These are phyloP conservation scores for Pachliopta kotzebuea DNA, from an alignment of 2,888 invertebrate species.

Conservation along the genomic window DNA sequence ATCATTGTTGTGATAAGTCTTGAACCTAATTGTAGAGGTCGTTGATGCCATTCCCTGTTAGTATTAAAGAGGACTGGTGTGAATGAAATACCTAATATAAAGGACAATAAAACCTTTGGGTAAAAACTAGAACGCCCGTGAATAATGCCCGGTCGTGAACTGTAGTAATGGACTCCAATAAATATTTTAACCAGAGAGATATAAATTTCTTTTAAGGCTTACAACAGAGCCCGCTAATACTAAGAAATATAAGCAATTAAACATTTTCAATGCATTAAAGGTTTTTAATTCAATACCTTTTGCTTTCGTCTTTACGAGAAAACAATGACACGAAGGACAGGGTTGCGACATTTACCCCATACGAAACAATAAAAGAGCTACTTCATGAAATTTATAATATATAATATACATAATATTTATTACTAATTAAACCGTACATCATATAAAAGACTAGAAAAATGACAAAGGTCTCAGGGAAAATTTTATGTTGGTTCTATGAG, in stretches of 20 bases:
- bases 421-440: no score
- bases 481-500: no score
- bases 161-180: slow-evolving; percentile 80
- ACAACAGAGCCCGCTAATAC: neutral
- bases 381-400: no score
- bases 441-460: no score
- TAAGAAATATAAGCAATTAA: neutral
- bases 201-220: slow-evolving; percentile 64
- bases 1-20: no score
- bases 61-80: neutral
- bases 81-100: slow-evolving; percentile 59
- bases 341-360: no score
- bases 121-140: slow-evolving; percentile 75
- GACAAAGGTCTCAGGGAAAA: no score
- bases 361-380: no score
- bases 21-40: neutral
- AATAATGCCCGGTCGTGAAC: slow-evolving; percentile 79
- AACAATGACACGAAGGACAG: no score
- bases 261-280: neutral
- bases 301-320: no score
- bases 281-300: neutral
- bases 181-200: slow-evolving; percentile 77
- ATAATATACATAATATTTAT: no score
- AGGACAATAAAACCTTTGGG: slow-evolving; percentile 25
- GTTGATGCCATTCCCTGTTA: neutral